Conservation (phyloP, 2,888 invertebrate species). For the Harpalus rubripes region DNA sequence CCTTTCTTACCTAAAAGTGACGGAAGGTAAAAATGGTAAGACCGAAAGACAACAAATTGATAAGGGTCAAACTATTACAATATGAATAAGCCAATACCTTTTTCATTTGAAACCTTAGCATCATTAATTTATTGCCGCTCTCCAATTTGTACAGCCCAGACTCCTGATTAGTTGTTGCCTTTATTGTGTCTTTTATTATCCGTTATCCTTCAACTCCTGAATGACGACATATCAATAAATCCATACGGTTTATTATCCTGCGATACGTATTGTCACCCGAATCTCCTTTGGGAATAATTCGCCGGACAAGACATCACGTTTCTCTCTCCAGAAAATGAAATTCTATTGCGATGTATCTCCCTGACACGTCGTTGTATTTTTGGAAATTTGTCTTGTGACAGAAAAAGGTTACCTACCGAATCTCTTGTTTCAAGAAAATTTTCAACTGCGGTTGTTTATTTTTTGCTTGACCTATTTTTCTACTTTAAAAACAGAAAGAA, state of each 20-base stretch:
- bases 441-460: neutral
- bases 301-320: slow-evolving; percentile 32
- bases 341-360: slow-evolving; percentile 1
- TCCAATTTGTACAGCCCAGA: no score
- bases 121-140: no score
- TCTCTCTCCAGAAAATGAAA: slow-evolving; percentile 50
- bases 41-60: no score
- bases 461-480: slow-evolving; percentile 20
- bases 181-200: neutral
- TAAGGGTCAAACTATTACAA: no score
- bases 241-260: slow-evolving; percentile 53
- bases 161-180: neutral
- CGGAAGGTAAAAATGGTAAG: no score
- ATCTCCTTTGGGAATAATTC: slow-evolving; percentile 57
- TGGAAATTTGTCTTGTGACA: slow-evolving; percentile 19
- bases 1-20: no score
- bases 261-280: slow-evolving; percentile 1
- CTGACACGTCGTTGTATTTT: neutral
- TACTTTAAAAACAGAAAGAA: neutral
- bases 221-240: slow-evolving; percentile 1
- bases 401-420: slow-evolving; percentile 29
- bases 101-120: neutral
- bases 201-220: neutral
- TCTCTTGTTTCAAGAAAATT: neutral
- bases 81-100: neutral